These are phyloP conservation scores for Varecia variegata DNA, from an alignment of 2,797 vertebrate genomes.

Conservation along the genomic window DNA sequence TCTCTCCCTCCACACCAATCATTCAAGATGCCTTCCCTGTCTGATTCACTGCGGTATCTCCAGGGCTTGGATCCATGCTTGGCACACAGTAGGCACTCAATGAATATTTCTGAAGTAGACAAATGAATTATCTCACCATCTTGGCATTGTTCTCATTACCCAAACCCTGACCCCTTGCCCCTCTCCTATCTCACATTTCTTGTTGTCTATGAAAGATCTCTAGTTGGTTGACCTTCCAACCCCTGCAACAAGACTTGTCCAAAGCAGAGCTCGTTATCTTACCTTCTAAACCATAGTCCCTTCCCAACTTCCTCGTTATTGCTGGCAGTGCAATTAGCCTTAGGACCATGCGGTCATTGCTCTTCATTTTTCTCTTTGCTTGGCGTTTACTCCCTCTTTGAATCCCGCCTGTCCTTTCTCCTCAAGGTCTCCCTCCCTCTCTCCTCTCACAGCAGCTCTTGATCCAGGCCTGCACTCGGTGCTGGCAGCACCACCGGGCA, in stretches of 20 bases:
- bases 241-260: conserved; percentile 30
- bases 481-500: rapidly evolving
- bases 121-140: background rate
- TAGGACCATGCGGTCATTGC: background rate
- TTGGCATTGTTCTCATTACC: background rate
- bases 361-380: conserved; percentile 50
- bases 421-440: background rate
- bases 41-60: background rate
- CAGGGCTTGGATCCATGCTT: background rate
- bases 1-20: background rate
- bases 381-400: conserved; percentile 38
- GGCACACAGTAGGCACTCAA: background rate
- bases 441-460: background rate
- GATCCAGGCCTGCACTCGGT: background rate
- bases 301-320: background rate
- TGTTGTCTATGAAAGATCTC: conserved; percentile 36
- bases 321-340: conserved; percentile 16
- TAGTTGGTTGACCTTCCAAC: conserved; percentile 55
- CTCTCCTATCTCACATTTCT: conserved; percentile 48
- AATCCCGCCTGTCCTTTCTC: conserved; percentile 2
- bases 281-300: conserved; percentile 5
- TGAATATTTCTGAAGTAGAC: background rate
- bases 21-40: background rate
- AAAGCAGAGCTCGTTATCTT: conserved; percentile 48
- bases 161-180: background rate